Evolutionary conservation across 2,888 invertebrate genomes (phyloP).

Genomic region (Epinotia nisella): DNA sequence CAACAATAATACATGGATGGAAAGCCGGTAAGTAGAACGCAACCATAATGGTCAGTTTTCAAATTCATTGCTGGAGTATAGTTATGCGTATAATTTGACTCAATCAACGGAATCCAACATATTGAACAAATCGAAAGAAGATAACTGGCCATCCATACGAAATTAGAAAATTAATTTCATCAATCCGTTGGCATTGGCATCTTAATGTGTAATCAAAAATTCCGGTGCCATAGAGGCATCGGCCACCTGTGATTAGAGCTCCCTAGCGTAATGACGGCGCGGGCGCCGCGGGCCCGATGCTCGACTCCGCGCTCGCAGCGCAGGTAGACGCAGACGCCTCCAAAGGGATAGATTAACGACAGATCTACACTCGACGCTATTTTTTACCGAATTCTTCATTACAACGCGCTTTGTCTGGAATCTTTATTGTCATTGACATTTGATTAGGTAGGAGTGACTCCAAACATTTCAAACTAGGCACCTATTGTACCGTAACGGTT

Average conservation of each 20-base stretch:
- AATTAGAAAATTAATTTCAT: slow-evolving; percentile 41
- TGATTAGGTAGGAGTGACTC: slow-evolving; percentile 45
- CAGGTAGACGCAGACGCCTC: slow-evolving; percentile 37
- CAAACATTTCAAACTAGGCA: slow-evolving; percentile 42
- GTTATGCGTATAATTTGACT: not conserved
- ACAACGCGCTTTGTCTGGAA: slow-evolving; percentile 37
- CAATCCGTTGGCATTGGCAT: slow-evolving; percentile 40
- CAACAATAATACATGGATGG: not conserved
- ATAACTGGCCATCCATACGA: slow-evolving; percentile 21
- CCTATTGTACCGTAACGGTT: slow-evolving; percentile 45
- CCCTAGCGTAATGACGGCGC: slow-evolving; percentile 46
- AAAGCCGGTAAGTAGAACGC: not conserved
- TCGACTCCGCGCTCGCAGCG: slow-evolving; percentile 34
- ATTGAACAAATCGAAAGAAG: slow-evolving; percentile 25
- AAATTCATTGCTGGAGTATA: not conserved
- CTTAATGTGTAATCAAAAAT: slow-evolving; percentile 44
- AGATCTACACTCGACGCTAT: slow-evolving; percentile 39
- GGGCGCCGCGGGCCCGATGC: slow-evolving; percentile 39
- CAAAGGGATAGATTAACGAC: slow-evolving; percentile 41
- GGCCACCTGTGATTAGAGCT: slow-evolving; percentile 46
- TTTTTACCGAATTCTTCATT: slow-evolving; percentile 41
- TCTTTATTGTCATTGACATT: slow-evolving; percentile 43
- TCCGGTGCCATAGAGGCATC: slow-evolving; percentile 37
- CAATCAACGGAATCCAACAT: slow-evolving; percentile 7
- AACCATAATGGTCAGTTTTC: not conserved